These are phyloP conservation scores for Odontamblyopus rebecca DNA, from an alignment of 2,797 vertebrate species.

Conservation along the genomic window DNA sequence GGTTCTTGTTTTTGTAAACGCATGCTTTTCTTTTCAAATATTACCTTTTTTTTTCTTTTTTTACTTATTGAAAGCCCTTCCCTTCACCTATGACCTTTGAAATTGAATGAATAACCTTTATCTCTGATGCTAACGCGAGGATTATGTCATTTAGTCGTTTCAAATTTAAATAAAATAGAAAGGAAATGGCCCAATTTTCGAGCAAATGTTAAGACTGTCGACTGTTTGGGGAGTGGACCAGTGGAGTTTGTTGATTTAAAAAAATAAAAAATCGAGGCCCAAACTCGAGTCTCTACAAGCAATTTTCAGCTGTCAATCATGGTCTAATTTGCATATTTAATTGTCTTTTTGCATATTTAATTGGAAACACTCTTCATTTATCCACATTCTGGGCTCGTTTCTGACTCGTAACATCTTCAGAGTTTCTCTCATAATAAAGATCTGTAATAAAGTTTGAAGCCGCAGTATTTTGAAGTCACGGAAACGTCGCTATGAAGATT, in stretches of 20 bases:
- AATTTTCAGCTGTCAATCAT: too few species aligned
- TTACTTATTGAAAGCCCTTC: not conserved
- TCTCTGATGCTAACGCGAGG: not conserved
- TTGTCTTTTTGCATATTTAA: not conserved
- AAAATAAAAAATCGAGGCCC: not conserved
- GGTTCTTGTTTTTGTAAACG: constrained; percentile 2
- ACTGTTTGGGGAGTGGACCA: not conserved
- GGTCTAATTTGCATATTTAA: not conserved
- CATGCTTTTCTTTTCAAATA: not conserved
- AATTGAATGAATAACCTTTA: not conserved
- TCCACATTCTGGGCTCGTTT: not conserved
- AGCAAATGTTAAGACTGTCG: constrained; percentile 13
- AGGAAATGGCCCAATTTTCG: not conserved
- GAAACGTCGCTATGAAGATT: too few species aligned
- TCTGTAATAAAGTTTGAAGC: too few species aligned
- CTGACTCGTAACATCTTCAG: too few species aligned
- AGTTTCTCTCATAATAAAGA: too few species aligned
- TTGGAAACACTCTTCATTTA: not conserved
- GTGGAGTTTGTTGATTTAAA: not conserved
- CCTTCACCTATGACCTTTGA: not conserved
- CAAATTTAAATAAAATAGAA: not conserved
- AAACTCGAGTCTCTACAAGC: too few species aligned
- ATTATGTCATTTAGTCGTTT: not conserved
- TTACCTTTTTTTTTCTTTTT: not conserved
- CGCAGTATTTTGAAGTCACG: too few species aligned